Base-by-base conservation (phyloP, 2,797 vertebrate genomes). In the Protosalanx chinensis region DNA sequence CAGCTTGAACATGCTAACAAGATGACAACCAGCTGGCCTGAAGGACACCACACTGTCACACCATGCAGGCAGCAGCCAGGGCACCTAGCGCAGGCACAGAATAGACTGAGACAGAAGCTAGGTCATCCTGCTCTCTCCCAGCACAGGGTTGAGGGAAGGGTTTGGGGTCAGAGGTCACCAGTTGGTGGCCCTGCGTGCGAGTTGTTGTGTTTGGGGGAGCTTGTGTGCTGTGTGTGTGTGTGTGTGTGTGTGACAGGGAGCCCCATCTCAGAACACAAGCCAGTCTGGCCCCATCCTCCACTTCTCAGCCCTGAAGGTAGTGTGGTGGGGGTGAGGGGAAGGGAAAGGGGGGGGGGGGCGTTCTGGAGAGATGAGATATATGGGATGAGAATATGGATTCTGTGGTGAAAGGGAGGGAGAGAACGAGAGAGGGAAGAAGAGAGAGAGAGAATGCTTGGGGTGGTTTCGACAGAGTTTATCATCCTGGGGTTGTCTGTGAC, bases 21-120 rank as follows among this genome's bases (percentile, higher is more conserved):
- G 88, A 90, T 85, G 88, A 88, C 81, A 77, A 83, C 86, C 87
- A 91, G 88, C 89, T 90, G 90, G 37, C 37, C 37, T 41, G 37
- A 41, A 41, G 37, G 37, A 41, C 37, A 41, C 37, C 37, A 6
- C 7, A 10, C 37, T 41, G 37, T 41, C 37, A 41, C 7, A 41
- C 37, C 37, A 10, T 41, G 37, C 10, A 7, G 56, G 18, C 6
- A 20, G 18, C n/a, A 57, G 56, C 56, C 6, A 2, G 20, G 56
- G n/a, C 56, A 18, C 18, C 56, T 5, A 57, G 20, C 12, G 10
- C 16, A 57, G 7, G 4, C 56, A 57, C 56, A 20, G 5, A 20
- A 57, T 41, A 41, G 33, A 35, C 33, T 4, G 37, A 41, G 37
- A 41, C 6, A 41, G 37, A 41, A 41, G 37, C 8, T 41, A 41